Conservation (phyloP, 2,113 vertebrate species). For the Bubalus kerabau region DNA sequence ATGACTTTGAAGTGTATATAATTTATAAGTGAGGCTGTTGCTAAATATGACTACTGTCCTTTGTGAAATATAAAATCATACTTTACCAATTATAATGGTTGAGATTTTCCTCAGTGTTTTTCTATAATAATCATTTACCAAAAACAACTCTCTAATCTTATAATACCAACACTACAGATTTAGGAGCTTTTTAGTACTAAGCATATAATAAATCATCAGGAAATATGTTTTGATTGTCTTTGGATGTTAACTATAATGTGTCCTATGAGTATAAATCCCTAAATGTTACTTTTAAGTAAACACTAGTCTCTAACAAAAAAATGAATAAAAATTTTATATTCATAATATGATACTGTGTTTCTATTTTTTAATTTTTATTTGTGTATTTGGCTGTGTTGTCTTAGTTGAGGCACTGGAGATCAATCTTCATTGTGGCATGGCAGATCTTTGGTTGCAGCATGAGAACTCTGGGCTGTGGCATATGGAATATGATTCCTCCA, state of each 20-base stretch:
- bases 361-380: background rate
- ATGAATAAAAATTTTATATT: background rate
- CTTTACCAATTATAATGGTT: background rate
- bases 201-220: background rate
- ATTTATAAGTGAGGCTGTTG: background rate
- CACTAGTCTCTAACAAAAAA: constrained; percentile 24
- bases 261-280: background rate
- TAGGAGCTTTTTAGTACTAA: background rate
- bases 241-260: background rate
- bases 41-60: background rate
- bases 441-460: background rate
- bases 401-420: background rate
- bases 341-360: background rate
- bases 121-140: background rate
- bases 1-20: background rate
- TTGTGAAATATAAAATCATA: background rate
- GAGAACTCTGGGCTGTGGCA: background rate
- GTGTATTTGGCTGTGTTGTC: background rate
- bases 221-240: background rate
- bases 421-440: background rate
- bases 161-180: background rate
- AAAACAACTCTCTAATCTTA: background rate
- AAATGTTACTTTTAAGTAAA: constrained; percentile 32
- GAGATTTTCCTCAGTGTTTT: background rate
- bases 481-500: background rate